Base-by-base conservation (phyloP, 2,888 invertebrate species). In the Eudasyphora cyanicolor region DNA sequence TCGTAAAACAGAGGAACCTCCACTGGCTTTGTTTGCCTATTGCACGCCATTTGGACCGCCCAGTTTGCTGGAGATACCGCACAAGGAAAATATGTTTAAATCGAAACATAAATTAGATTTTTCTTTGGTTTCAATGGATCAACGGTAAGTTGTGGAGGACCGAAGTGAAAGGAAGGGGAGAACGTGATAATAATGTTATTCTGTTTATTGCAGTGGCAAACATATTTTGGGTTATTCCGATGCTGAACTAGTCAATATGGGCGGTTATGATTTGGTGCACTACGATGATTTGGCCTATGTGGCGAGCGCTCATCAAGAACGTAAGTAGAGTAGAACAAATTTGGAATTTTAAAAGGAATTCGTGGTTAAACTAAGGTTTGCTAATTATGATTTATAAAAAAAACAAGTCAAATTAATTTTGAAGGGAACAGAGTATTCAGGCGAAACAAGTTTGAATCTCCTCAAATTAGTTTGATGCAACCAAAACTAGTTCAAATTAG, bases 31-130 rank as follows among this genome's bases (percentile, higher is more conserved):
- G 74, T 99, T 99, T 90, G 99, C 99, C 84, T 96, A 99, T 78
- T 99, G 99, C 93, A 99, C 99, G 2, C 99, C 99, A 0, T 99
- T 99, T 90, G 99, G 99, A 0, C 99, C 99, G 14, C 98, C 99
- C 24, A 98, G 98, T 79, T 93, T 99, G 73, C 94, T 99, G 79
- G 99, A 99, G 92, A 97, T 98, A 86, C 98, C 99, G 4, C 98
- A 99, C 91, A 98, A 99, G 92, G 99, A 99, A 93, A 97, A 99
- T 88, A 99, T 99, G 96, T 98, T 99, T 93, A 99, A 99, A 93
- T 98, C 98, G 92, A 99, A 99, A 93, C 99, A 99, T 93, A 98
- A 99, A 92, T 94, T 99, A 89, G 99, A 99, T 93, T 95, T 99
- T 80, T 96, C 97, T 84, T 94, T 99, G 86, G 97, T 99, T 87